phyloP scores from a whole-genome alignment of 2,888 invertebrate species.

The Ariolimax columbianus region DNA sequence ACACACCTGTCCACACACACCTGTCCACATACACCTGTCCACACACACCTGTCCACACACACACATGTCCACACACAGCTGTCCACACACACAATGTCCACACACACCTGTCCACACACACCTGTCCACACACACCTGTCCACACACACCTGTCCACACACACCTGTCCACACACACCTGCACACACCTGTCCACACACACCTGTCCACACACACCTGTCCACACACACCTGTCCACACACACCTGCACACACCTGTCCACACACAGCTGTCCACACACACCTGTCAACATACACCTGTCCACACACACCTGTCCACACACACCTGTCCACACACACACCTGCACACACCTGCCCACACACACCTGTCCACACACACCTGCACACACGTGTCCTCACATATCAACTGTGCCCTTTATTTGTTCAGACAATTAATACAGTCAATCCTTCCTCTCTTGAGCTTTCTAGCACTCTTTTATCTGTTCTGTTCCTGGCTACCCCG shows the following conservation, averaged over 20 bases:
- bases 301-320: background rate
- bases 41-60: background rate
- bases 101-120: background rate
- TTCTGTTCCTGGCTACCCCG: too few species aligned
- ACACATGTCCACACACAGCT: background rate
- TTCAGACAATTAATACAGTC: too few species aligned
- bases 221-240: background rate
- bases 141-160: background rate
- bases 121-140: background rate
- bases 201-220: background rate
- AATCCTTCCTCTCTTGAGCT: too few species aligned
- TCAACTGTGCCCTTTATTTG: too few species aligned
- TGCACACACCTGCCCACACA: background rate
- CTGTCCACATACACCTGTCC: background rate
- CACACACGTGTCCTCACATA: too few species aligned
- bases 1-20: background rate
- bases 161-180: background rate
- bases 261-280: background rate
- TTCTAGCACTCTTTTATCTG: too few species aligned
- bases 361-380: too few species aligned
- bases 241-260: background rate
- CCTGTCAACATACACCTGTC: background rate
- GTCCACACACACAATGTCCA: background rate
- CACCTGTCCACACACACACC: background rate
- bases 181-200: background rate